Evolutionary conservation across 2,113 vertebrate genomes (phyloP), one percentile per base, ranked within the genome.

Genomic region (Callipepla californica): DNA sequence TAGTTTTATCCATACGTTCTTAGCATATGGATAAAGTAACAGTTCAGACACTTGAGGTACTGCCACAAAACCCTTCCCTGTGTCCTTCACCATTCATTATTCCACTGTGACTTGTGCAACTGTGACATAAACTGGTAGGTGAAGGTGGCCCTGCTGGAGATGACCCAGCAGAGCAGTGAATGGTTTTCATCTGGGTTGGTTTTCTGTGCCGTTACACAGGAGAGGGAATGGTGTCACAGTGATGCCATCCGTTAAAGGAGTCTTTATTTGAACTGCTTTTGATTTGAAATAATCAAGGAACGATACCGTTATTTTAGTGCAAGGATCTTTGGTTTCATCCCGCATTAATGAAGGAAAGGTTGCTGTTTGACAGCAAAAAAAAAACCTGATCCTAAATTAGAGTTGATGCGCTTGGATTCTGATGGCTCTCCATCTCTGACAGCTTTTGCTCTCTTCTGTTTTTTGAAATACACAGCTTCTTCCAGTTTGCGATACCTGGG

Each of bases 401-500:
- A 58, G 13, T 65, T 68, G 20, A 32, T 75, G 4, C 42, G 1
- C 68, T 92, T 5, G 1, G 13, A 36, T 91, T 89, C 26, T 61
- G 42, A 5, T 87, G 21, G 74, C 89, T 84, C 10, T 85, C 57
- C 25, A 25, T 68, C 40, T 88, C 34, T 86, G 11, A 65, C 57
- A 85, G 61, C n/a, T 85, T 73, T 70, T 83, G 28, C 13, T 90
- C 14, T 78, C 21, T 28, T 38, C 23, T 47, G 80, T 87, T 63
- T 83, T 87, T 80, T 72, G 63, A 14, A 20, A 87, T 69, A 6
- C 75, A 51, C 94, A 99, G 99, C 97, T 99, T 57, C 98, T 99
- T 94, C 98, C 98, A 3, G 99, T 99, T 91, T 99, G 99, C 30
- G 98, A 99, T 30, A 98, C 98, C 2, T 99, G 99, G 99, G 99